phyloP scores from a whole-genome alignment of 2,797 vertebrate genomes.

The Lutjanus argentimaculatus region DNA sequence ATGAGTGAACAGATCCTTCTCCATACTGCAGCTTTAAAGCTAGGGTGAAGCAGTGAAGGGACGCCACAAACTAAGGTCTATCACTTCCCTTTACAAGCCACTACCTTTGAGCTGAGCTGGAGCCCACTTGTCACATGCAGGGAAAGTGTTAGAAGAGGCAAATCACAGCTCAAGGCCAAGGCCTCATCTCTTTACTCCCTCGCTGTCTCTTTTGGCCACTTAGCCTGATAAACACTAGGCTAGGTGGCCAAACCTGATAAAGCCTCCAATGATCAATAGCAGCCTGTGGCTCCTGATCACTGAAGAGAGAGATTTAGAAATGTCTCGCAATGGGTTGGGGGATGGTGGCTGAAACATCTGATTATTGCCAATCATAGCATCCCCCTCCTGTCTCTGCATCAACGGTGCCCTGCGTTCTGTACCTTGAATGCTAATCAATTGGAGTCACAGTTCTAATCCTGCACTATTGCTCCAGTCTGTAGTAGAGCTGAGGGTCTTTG shows the following conservation, averaged over 20 bases:
- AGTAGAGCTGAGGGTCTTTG: neutral
- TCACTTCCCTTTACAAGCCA: constrained; percentile 36
- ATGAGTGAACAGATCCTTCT: constrained; percentile 55
- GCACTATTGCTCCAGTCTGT: too few species aligned
- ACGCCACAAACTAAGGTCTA: constrained; percentile 21
- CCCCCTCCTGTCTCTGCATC: neutral
- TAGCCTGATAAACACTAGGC: constrained; percentile 18
- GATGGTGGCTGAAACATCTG: constrained; percentile 40
- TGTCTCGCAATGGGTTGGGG: constrained; percentile 39
- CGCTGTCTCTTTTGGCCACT: neutral
- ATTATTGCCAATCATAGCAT: constrained; percentile 63
- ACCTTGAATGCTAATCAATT: constrained; percentile 21
- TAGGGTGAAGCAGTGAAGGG: constrained; percentile 23
- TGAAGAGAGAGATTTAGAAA: constrained; percentile 67
- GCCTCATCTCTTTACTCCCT: constrained; percentile 23
- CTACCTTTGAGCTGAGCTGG: constrained; percentile 22
- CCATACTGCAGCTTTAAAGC: constrained; percentile 36
- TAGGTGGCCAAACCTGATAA: constrained; percentile 43
- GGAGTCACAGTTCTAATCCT: constrained; percentile 13
- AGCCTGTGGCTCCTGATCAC: constrained; percentile 55
- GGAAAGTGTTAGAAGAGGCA: constrained; percentile 18
- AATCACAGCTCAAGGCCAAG: constrained; percentile 5
- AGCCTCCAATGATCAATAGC: constrained; percentile 62
- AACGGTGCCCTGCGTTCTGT: neutral
- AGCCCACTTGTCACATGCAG: constrained; percentile 30